Percentiles rank a stretch among this genome's conserved stretches.
Conservation (phyloP, 2,113 vertebrate genomes). For the Spermophilus dauricus region DNA sequence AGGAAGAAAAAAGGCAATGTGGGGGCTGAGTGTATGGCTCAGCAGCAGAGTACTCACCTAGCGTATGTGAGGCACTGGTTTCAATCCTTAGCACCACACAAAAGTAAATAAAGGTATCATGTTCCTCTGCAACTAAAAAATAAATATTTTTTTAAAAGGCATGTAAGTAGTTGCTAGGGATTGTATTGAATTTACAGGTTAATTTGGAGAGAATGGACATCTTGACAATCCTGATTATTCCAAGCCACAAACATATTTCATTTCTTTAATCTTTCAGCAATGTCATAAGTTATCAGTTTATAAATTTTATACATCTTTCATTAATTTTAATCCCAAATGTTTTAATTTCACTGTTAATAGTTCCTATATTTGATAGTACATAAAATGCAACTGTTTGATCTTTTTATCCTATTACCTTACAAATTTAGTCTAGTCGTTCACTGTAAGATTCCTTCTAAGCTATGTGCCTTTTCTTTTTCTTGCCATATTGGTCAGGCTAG, state of each 20-base stretch:
- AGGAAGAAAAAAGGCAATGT: no score
- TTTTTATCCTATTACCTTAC: no score
- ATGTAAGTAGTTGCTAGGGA: no score
- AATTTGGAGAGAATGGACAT: background rate
- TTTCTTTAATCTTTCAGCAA: background rate
- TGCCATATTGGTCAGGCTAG: background rate
- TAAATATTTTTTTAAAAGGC: no score
- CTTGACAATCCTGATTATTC: background rate
- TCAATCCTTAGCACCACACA: no score
- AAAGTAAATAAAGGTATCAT: no score
- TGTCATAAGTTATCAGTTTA: background rate
- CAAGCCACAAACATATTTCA: no score
- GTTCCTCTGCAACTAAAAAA: no score
- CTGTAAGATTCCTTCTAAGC: background rate
- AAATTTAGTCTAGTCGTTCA: background rate
- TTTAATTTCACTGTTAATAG: background rate
- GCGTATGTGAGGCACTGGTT: no score
- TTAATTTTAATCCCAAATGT: background rate
- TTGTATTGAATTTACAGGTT: no score
- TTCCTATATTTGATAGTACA: background rate
- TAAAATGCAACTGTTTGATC: background rate
- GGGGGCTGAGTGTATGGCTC: no score
- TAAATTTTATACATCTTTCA: background rate
- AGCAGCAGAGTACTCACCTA: no score
- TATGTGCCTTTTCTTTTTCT: background rate